A percentile compares a stretch with the other conserved stretches of the same genome.
Evolutionary conservation across 2,797 vertebrate species (phyloP).

Genomic region (Myotis daubentonii): DNA sequence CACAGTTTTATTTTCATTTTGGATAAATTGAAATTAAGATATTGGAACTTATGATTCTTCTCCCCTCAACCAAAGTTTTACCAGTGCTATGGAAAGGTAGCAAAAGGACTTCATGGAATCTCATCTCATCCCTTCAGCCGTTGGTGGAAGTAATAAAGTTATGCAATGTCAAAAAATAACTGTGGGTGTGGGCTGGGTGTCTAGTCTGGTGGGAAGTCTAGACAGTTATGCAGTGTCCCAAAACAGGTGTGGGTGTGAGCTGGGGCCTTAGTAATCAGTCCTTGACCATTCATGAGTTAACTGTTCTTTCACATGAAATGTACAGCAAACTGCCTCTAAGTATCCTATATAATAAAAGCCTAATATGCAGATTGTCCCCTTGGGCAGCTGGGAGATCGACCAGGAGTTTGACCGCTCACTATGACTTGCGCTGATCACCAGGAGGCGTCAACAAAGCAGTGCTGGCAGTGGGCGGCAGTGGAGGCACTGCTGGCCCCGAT

Average conservation of each 20-base stretch:
- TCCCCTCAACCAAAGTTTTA: slow-evolving; percentile 40
- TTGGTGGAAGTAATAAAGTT: background rate
- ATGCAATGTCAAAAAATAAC: background rate
- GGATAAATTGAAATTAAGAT: slow-evolving; percentile 8
- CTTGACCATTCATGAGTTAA: slow-evolving; percentile 39
- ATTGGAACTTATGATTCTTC: background rate
- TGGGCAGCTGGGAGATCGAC: too few relatives aligned
- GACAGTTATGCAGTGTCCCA: background rate
- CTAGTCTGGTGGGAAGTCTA: background rate
- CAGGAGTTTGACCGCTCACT: too few relatives aligned
- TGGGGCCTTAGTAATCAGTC: background rate
- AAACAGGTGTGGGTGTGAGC: background rate
- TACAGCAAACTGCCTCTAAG: slow-evolving; percentile 4
- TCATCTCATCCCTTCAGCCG: background rate
- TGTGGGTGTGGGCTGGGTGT: background rate
- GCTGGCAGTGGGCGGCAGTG: too few relatives aligned
- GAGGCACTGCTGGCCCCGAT: too few relatives aligned
- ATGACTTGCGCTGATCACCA: too few relatives aligned
- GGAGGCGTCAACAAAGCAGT: too few relatives aligned
- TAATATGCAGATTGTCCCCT: too few relatives aligned
- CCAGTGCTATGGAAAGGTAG: slow-evolving; percentile 16
- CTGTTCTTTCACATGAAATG: background rate
- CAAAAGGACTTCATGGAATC: background rate
- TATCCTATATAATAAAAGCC: background rate
- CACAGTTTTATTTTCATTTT: slow-evolving; percentile 41